A percentile compares a stretch with the other conserved stretches of the same genome.
phyloP scores from a whole-genome alignment of 2,797 vertebrate species.

The Lemur catta region DNA sequence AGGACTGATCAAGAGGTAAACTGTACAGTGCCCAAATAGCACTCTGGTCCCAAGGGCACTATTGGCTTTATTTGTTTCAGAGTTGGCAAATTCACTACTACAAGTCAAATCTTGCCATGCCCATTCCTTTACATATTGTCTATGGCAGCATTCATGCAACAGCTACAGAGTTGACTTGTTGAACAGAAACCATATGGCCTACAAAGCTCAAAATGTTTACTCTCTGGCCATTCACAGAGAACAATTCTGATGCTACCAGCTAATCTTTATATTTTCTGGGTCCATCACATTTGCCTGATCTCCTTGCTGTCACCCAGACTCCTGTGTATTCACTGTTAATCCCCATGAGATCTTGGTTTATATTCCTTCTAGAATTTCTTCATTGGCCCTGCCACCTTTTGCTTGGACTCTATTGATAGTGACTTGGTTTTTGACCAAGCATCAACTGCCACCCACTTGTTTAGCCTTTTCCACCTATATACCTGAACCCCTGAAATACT shows the following conservation, averaged over 20 bases:
- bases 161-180: neutral
- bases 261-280: neutral
- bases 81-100: neutral
- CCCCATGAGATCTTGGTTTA: neutral
- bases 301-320: neutral
- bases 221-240: neutral
- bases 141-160: neutral
- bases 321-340: neutral
- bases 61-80: neutral
- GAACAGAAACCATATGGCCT: neutral
- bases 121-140: neutral
- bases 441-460: neutral
- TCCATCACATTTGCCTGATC: neutral
- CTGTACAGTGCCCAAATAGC: neutral
- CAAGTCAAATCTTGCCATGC: neutral
- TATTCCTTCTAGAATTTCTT: neutral
- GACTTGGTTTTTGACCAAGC: neutral
- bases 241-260: neutral
- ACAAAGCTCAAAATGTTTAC: neutral
- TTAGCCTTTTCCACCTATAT: neutral
- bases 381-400: neutral
- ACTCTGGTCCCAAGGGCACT: neutral
- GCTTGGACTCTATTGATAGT: neutral
- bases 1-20: neutral
- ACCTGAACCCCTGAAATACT: constrained; percentile 3